Percentiles rank a stretch among this genome's conserved stretches.
These are phyloP conservation scores for Himalopsyche japonica DNA, from an alignment of 2,888 invertebrate genomes.

Conservation along the genomic window DNA sequence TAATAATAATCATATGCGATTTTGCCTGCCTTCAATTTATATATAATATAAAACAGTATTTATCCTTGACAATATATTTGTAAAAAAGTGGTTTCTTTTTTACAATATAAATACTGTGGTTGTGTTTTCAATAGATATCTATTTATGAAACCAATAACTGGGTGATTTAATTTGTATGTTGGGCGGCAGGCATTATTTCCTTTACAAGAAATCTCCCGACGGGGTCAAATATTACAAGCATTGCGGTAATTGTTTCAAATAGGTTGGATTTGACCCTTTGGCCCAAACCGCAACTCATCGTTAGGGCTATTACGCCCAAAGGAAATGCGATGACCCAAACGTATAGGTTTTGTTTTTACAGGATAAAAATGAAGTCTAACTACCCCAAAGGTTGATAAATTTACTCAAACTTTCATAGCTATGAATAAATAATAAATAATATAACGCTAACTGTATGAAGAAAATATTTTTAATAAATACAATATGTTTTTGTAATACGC, in stretches of 20 bases:
- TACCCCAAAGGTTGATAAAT: not conserved
- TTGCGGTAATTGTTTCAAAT: conserved; percentile 36
- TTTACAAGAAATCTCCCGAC: not conserved
- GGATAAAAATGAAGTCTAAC: not conserved
- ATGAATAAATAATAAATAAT: not conserved
- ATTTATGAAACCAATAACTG: not conserved
- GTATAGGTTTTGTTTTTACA: conserved; percentile 1
- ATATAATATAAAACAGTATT: too few species aligned
- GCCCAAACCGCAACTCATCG: conserved; percentile 28
- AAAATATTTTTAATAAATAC: too few species aligned
- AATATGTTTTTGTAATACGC: too few species aligned
- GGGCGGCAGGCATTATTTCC: not conserved
- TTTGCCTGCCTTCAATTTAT: too few species aligned
- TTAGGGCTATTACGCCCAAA: conserved; percentile 33
- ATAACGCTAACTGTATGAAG: too few species aligned
- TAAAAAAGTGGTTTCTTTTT: too few species aligned
- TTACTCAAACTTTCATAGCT: not conserved
- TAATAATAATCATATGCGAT: too few species aligned
- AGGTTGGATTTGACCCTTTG: conserved; percentile 26
- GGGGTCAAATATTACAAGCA: conserved; percentile 31
- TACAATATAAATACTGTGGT: too few species aligned
- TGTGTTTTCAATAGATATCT: too few species aligned
- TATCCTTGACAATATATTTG: too few species aligned
- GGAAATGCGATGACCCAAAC: conserved; percentile 21
- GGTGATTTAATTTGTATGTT: not conserved